These are phyloP conservation scores for Scaptomyza caliginosa DNA, from an alignment of 2,888 invertebrate genomes.

Conservation along the genomic window DNA sequence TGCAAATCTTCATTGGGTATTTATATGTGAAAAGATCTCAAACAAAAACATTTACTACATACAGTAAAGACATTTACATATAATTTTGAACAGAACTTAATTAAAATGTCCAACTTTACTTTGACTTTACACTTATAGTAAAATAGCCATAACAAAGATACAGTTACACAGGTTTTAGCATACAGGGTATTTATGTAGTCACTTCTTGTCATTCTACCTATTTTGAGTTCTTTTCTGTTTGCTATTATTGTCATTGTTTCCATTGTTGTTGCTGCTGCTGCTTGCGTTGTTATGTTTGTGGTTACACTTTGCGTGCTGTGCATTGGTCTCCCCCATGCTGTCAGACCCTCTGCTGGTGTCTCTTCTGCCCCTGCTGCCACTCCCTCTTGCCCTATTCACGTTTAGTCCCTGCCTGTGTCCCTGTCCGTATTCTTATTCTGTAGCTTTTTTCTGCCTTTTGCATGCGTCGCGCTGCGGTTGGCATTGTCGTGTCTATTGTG, in stretches of 20 bases:
- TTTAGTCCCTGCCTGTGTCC: slow-evolving; percentile 3
- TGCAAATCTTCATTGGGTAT: neutral
- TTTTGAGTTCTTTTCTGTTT: slow-evolving; percentile 31
- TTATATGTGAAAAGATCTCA: neutral
- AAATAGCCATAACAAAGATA: too few relatives aligned
- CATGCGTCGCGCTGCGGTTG: slow-evolving; percentile 59
- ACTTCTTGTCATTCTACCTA: neutral
- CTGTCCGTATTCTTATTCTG: slow-evolving; percentile 20
- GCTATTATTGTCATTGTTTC: slow-evolving; percentile 55
- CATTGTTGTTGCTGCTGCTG: slow-evolving; percentile 60
- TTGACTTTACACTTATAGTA: too few relatives aligned
- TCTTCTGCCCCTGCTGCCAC: neutral
- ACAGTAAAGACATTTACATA: neutral
- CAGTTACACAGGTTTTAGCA: too few relatives aligned
- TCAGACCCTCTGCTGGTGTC: neutral
- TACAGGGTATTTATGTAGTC: slow-evolving; percentile 25
- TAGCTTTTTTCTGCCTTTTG: slow-evolving; percentile 49
- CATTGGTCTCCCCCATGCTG: slow-evolving; percentile 28
- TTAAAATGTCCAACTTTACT: too few relatives aligned
- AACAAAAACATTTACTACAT: neutral
- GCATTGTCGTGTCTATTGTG: slow-evolving; percentile 67
- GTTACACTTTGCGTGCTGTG: slow-evolving; percentile 75
- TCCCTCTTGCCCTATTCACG: neutral
- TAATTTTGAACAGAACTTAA: too few relatives aligned
- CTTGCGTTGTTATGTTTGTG: slow-evolving; percentile 73